phyloP scores from a whole-genome alignment of 2,888 invertebrate genomes.

The Gonocerus acuteangulatus region DNA sequence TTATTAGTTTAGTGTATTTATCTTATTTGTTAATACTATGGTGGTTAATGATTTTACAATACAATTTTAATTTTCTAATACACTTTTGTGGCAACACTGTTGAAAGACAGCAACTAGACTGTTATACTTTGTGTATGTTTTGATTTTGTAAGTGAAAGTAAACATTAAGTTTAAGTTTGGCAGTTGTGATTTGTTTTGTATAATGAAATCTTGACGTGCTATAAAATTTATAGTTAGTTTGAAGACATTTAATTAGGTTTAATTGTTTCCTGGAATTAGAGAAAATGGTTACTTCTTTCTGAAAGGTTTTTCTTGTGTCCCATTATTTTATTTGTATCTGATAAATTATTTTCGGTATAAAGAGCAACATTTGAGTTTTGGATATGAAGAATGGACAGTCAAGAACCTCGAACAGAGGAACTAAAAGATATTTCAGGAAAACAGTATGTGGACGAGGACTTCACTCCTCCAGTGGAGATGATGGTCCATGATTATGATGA shows the following conservation, averaged over 20 bases:
- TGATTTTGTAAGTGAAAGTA: not conserved
- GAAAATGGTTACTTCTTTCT: not conserved
- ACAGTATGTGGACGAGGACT: slow-evolving; percentile 51
- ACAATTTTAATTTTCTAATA: too few species aligned
- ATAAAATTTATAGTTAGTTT: too few species aligned
- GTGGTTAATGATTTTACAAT: too few species aligned
- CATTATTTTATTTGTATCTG: not conserved
- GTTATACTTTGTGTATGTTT: slow-evolving; percentile 22
- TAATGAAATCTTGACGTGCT: too few species aligned
- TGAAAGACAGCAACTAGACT: slow-evolving; percentile 11
- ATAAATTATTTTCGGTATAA: too few species aligned
- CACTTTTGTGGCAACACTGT: not conserved
- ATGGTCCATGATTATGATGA: slow-evolving; percentile 96
- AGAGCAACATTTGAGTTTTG: not conserved
- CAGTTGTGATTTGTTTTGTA: too few species aligned
- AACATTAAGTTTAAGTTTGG: too few species aligned
- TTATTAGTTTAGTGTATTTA: too few species aligned
- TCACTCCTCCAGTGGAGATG: slow-evolving; percentile 84
- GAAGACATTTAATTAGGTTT: too few species aligned
- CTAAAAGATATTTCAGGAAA: slow-evolving; percentile 1
- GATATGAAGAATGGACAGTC: slow-evolving; percentile 25
- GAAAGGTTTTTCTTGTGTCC: not conserved
- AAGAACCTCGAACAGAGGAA: slow-evolving; percentile 21
- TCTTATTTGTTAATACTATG: too few species aligned
- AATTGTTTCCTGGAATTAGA: too few species aligned